Evolutionary conservation across 1,140 invertebrate species (phyloP).

Genomic region (Brachionus asplanchnoidis): DNA sequence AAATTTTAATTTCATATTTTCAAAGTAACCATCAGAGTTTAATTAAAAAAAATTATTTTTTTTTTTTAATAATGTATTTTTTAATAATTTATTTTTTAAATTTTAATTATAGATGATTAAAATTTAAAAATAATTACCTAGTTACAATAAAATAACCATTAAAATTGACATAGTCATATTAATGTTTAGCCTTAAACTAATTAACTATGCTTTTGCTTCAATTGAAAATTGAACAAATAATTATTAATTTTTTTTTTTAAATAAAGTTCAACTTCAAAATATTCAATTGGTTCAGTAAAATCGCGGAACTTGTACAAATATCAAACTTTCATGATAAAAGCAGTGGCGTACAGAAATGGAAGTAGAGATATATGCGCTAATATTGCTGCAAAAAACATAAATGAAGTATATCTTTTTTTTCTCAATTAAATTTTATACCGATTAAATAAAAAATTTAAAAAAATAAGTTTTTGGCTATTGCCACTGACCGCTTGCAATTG

Average conservation of each 20-base stretch:
- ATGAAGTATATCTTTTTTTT: conserved; percentile 11
- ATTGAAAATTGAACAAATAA: not conserved
- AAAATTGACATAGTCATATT: too few relatives aligned
- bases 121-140: too few relatives aligned
- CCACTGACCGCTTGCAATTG: conserved; percentile 27
- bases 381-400: not conserved
- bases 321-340: conserved; percentile 32
- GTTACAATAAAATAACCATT: too few relatives aligned
- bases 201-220: not conserved
- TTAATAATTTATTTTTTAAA: too few relatives aligned
- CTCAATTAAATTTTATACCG: not conserved
- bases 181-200: too few relatives aligned
- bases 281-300: not conserved
- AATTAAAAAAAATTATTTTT: too few relatives aligned
- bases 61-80: too few relatives aligned
- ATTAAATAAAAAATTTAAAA: not conserved
- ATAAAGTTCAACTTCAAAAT: not conserved
- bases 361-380: not conserved
- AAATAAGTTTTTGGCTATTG: conserved; percentile 11
- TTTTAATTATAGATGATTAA: too few relatives aligned
- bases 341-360: conserved; percentile 33
- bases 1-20: too few relatives aligned
- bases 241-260: not conserved
- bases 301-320: not conserved
- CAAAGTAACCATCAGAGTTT: too few relatives aligned